Evolutionary conservation across 2,888 invertebrate genomes (phyloP), one percentile per base, ranked within the genome.

Genomic region (Timema cristinae): DNA sequence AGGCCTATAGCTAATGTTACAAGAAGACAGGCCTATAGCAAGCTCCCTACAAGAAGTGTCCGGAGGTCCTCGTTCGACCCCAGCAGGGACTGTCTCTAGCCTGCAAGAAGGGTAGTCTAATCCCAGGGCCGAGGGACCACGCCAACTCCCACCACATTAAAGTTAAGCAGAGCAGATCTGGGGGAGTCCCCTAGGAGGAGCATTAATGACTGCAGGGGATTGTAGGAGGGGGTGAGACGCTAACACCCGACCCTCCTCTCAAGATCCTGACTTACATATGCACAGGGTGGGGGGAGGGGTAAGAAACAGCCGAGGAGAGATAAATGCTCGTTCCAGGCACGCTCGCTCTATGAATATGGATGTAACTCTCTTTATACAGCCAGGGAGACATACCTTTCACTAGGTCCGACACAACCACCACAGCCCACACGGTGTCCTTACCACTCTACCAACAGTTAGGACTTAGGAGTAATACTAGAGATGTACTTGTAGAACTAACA

Each of bases 161-260:
- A 75, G 75, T 75, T 75, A 75, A 75, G 75, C 75, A 75, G 75
- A 73, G 75, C 75, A 75, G 74, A 75, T 75, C 74, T 75, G 74
- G 74, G 74, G 74, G 72, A 71, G 74, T 73, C 75, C 74, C 71
- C 11, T 16, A 73, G 72, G 75, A 69, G 67, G 32, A 52, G 73
- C 75, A 74, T 73, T 73, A 74, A 75, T 74, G 74, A 73, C 74
- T 75, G 74, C 67, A 69, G 74, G 71, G 75, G 74, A 74, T 71
- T 75, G 73, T 70, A 68, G 69, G 69, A 72, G 68, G 51, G 56
- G 56, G 56, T n/a, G 47, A 67, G 47, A 47, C 49, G 11, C 47
- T 49, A 69, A 15, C 54, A 52, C 11, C 11, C 54, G 48, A 15
- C 47, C 56, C 59, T 69, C 48, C 59, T 48, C 15, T 52, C 54